Percentiles rank a stretch among this genome's conserved stretches.
phyloP scores from a whole-genome alignment of 2,113 vertebrate species.

The Pandion haliaetus region DNA sequence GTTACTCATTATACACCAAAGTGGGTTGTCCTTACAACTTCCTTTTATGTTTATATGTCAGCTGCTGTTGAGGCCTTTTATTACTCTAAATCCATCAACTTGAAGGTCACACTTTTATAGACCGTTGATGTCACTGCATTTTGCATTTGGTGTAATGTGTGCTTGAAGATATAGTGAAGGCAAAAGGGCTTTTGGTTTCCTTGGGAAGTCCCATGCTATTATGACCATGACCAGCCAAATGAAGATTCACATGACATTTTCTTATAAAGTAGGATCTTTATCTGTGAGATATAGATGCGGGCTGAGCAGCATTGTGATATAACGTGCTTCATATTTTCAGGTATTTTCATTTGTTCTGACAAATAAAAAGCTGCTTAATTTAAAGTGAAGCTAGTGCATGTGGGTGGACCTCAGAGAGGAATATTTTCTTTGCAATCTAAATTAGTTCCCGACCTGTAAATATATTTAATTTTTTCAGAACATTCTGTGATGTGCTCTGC shows the following conservation, averaged over 20 bases:
- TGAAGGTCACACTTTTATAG: slow-evolving; percentile 77
- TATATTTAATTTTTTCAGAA: not conserved
- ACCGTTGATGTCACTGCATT: slow-evolving; percentile 73
- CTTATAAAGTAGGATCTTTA: slow-evolving; percentile 42
- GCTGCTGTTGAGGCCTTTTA: slow-evolving; percentile 70
- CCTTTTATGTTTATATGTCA: slow-evolving; percentile 68
- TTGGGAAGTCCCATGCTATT: slow-evolving; percentile 40
- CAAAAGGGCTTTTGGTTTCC: slow-evolving; percentile 71
- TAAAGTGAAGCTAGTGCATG: not conserved
- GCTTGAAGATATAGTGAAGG: slow-evolving; percentile 52
- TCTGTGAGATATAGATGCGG: slow-evolving; percentile 2
- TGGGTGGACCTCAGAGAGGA: not conserved
- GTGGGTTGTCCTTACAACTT: slow-evolving; percentile 64
- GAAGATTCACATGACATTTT: slow-evolving; percentile 52
- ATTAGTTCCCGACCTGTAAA: not conserved
- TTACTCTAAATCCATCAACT: slow-evolving; percentile 71
- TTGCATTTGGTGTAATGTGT: slow-evolving; percentile 58
- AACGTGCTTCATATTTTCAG: slow-evolving; percentile 19
- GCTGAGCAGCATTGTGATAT: slow-evolving; percentile 54
- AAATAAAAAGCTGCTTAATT: not conserved
- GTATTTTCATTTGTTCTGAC: slow-evolving; percentile 30
- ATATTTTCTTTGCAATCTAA: not conserved
- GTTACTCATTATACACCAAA: slow-evolving; percentile 35
- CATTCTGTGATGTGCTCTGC: not conserved
- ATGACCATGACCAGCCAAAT: slow-evolving; percentile 34